Evolutionary conservation across 2,113 vertebrate genomes (phyloP).

Genomic region (Romanogobio albipinnatus): DNA sequence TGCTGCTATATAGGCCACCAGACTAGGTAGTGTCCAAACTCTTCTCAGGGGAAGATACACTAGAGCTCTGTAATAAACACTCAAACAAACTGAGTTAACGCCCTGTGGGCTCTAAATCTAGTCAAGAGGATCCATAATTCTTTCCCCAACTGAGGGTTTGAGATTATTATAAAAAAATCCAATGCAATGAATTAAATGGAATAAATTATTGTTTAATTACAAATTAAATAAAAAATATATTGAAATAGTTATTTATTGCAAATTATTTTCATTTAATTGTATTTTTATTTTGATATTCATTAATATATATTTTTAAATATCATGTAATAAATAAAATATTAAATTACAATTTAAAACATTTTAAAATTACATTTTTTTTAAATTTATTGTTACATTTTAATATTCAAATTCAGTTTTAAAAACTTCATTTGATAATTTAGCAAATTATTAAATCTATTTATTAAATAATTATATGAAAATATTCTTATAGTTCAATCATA

Average conservation of each 20-base stretch:
- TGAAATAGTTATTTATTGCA: background rate
- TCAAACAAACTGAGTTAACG: background rate
- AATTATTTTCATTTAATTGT: background rate
- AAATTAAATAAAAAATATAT: background rate
- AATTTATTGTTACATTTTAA: background rate
- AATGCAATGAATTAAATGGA: background rate
- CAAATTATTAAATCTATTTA: background rate
- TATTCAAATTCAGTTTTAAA: background rate
- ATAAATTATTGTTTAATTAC: background rate
- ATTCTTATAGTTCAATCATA: no score
- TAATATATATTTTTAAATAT: background rate
- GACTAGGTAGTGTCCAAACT: constrained; percentile 27
- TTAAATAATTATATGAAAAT: no score
- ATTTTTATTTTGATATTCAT: background rate
- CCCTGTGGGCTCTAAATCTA: background rate
- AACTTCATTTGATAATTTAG: background rate
- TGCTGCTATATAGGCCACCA: constrained; percentile 13
- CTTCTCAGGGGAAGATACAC: background rate
- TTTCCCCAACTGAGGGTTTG: background rate
- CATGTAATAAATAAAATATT: background rate
- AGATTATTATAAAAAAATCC: background rate
- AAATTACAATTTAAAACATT: no score
- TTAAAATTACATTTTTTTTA: background rate
- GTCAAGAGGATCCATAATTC: background rate
- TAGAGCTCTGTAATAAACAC: constrained; percentile 29